Percentiles rank a stretch among this genome's conserved stretches.
Evolutionary conservation across 2,113 vertebrate species (phyloP).

Genomic region (Heptranchias perlo): DNA sequence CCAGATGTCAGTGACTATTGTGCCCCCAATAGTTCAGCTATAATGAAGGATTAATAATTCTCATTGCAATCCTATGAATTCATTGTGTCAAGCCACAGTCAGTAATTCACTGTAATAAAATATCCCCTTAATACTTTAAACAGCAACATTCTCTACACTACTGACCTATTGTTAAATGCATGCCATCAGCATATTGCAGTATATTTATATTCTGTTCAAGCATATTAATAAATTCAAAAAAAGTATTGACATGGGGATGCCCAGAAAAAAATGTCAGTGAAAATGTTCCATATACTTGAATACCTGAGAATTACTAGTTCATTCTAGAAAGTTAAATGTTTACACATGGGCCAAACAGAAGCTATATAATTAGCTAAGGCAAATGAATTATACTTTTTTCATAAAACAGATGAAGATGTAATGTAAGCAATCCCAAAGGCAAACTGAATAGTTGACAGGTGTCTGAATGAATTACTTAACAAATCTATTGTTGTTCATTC

Average conservation of each 20-base stretch:
- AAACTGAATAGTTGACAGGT: not conserved
- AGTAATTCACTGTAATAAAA: not conserved
- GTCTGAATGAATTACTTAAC: not conserved
- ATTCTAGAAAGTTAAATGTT: not conserved
- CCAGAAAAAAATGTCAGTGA: not conserved
- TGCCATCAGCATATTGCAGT: not conserved
- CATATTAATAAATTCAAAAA: not conserved
- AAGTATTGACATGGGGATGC: no score
- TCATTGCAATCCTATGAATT: not conserved
- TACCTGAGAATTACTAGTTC: not conserved
- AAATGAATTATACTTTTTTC: not conserved
- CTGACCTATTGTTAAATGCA: not conserved
- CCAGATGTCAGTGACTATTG: not conserved
- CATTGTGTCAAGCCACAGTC: not conserved
- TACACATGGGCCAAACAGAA: not conserved
- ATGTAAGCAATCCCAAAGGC: not conserved
- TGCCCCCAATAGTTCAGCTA: not conserved
- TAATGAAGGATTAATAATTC: not conserved
- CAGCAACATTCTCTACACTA: not conserved
- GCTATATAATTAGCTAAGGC: not conserved
- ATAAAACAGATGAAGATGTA: not conserved
- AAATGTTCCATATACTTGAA: not conserved
- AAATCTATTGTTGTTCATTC: not conserved
- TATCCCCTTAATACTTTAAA: not conserved
- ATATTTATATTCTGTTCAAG: not conserved